Evolutionary conservation across 2,797 vertebrate species (phyloP), one percentile per base, ranked within the genome.

Genomic region (Telmatherina bonti): DNA sequence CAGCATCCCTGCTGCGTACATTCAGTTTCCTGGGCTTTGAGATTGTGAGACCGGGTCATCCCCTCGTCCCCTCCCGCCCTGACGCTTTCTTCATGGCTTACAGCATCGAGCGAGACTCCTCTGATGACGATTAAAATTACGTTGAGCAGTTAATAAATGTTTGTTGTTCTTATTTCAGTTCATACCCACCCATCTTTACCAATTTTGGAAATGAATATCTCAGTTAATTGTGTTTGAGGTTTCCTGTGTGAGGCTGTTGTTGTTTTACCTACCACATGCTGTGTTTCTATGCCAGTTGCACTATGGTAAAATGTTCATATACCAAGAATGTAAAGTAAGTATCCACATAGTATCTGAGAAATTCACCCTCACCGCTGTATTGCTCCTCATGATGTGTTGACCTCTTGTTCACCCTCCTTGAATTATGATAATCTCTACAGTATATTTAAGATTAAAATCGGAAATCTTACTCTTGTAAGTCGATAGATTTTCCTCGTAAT

Each of bases 11-110:
- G 88, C 95, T 99, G 90, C 95, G 96, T 58, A 98, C 97, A 45
- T 99, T 98, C 95, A 96, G 97, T 94, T 99, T 98, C 94, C 94
- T 99, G 96, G 97, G 97, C 96, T 99, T 99, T 97, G 97, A 98
- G 96, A 98, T 98, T 97, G 97, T 99, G 95, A 96, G 96, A 97
- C 97, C 97, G 71, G 98, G 97, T 92, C 97, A 99, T 95, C 95
- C 97, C 95, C 96, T 99, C 84, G 95, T 99, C 94, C 97, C 97
- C 82, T 93, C 97, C 93, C 96, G 97, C 94, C 96, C 97, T 74
- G 97, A 99, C 49, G 97, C 97, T 94, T 97, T 97, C 96, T 99
- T 99, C 95, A 98, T 99, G 97, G 97, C 95, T 94, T 99, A 98
- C 94, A 96, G 95, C 24, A 96, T 99, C 61, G 97, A 99, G 93